Evolutionary conservation across 2,797 vertebrate species (phyloP), one percentile per base, ranked within the genome.

Genomic region (Micrastur ruficollis): DNA sequence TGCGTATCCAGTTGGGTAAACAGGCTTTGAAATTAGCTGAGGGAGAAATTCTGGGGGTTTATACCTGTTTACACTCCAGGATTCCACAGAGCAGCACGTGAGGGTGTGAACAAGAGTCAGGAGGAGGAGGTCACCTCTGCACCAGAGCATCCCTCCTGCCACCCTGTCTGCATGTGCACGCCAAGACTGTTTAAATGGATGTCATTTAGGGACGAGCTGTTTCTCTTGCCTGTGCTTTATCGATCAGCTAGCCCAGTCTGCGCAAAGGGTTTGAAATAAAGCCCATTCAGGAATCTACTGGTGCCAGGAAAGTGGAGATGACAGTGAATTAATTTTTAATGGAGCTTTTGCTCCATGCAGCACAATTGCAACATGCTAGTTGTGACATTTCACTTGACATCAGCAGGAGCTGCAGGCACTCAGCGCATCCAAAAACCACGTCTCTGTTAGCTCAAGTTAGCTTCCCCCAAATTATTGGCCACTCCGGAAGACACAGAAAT

Each of bases 21-120:
- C 8, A 96, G 74, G 85, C 93, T 97, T 96, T 88, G 86, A 91
- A 91, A 92, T 55, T 8, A 93, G 95, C 97, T 79, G 94, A 95
- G 84, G 80, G 86, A 42, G 89, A 88, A 89, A 81, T 74, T 36
- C 81, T 4, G 38, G 68, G 50, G 20, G 38, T 88, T 93, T 89
- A 47, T 25, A 40, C 73, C 73, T 40, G 81, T 72, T 56, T 86
- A 73, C 66, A 65, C 81, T 44, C 72, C 59, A 29, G 47, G 53
- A 11, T 86, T 91, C n/a, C 74, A 58, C 68, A 11, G 12, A 58
- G 56, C 61, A 93, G 86, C 56, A 67, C 74, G 15, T 23, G 53
- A 36, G 42, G 61, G 62, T 47, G 84, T 14, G 61, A 59, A 47
- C 26, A 27, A 16, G 80, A 32, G 31, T 1, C 31, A 32, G 38